phyloP scores from a whole-genome alignment of 1,140 invertebrate species.

The Ceratina calcarata region DNA sequence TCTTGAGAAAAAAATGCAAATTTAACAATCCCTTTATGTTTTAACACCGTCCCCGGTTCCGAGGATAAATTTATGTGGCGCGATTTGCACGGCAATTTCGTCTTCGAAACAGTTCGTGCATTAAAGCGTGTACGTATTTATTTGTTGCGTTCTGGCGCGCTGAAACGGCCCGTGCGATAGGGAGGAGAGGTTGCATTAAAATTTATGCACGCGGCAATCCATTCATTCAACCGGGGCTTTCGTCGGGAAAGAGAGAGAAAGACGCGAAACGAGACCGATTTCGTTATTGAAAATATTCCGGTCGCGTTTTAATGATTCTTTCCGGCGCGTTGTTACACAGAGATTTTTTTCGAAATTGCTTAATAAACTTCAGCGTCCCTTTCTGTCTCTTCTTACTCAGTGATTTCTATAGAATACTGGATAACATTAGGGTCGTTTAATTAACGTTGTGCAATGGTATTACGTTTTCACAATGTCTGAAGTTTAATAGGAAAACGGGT shows the following conservation, averaged over 20 bases:
- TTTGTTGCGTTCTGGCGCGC: not conserved
- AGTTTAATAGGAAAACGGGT: too few relatives aligned
- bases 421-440: too few relatives aligned
- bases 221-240: conserved; percentile 1
- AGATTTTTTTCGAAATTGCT: too few relatives aligned
- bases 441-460: too few relatives aligned
- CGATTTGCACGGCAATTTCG: conserved; percentile 23
- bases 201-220: conserved; percentile 33
- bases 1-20: too few relatives aligned
- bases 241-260: not conserved
- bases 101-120: conserved; percentile 15
- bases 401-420: too few relatives aligned
- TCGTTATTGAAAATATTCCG: conserved; percentile 39
- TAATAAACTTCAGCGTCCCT: too few relatives aligned
- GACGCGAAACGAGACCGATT: conserved; percentile 14
- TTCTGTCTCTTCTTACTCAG: too few relatives aligned
- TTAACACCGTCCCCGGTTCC: not conserved
- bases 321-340: too few relatives aligned
- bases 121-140: conserved; percentile 18
- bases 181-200: conserved; percentile 20
- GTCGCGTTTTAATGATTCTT: not conserved
- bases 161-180: not conserved
- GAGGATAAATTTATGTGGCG: conserved; percentile 1
- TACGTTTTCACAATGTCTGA: too few relatives aligned
- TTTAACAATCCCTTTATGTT: not conserved